Percentiles rank a stretch among this genome's conserved stretches.
phyloP scores from a whole-genome alignment of 2,113 vertebrate genomes.

The Misgurnus anguillicaudatus region DNA sequence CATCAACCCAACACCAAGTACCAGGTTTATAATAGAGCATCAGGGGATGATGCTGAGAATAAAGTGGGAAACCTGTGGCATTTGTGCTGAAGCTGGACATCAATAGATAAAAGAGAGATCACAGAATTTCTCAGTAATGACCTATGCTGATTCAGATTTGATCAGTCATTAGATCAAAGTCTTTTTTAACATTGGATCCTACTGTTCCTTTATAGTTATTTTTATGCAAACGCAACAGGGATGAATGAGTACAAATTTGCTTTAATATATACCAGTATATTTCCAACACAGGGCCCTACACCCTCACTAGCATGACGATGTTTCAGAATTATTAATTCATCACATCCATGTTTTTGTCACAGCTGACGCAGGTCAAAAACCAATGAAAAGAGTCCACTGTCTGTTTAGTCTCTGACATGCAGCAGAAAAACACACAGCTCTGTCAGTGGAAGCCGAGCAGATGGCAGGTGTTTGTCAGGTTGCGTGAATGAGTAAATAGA shows the following conservation, averaged over 20 bases:
- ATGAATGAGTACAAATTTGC: not conserved
- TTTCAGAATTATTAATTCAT: conserved; percentile 15
- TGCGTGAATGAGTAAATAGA: not conserved
- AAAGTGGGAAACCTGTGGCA: not conserved
- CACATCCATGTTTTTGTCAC: conserved; percentile 16
- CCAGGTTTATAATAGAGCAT: not conserved
- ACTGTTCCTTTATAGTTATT: not conserved
- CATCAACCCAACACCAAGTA: not conserved
- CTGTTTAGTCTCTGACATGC: conserved; percentile 6
- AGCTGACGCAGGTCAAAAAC: conserved; percentile 12
- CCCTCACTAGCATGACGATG: not conserved
- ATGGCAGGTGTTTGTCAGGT: conserved; percentile 33
- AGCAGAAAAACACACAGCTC: conserved; percentile 23
- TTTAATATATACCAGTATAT: not conserved
- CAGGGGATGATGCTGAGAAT: not conserved
- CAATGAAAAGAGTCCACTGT: not conserved
- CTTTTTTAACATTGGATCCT: not conserved
- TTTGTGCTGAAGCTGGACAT: not conserved
- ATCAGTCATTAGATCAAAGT: conserved; percentile 14
- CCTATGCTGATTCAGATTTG: not conserved
- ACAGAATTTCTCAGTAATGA: not conserved
- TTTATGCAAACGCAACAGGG: not conserved
- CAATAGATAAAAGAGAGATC: not conserved
- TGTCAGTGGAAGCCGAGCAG: conserved; percentile 16
- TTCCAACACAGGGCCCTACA: not conserved